Base-by-base conservation (phyloP, 1,140 invertebrate species). In the Calliphora vicina region DNA sequence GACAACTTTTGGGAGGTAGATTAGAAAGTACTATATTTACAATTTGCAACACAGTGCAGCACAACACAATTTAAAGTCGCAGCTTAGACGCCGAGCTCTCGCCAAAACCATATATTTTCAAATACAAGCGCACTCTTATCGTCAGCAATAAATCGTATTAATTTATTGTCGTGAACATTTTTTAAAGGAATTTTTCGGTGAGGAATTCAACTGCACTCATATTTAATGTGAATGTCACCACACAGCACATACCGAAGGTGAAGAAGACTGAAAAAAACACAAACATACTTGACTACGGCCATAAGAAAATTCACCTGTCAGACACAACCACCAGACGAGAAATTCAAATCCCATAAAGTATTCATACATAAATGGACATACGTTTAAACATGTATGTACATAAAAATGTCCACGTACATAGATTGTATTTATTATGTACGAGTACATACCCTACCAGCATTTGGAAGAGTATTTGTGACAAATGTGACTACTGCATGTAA, bases 91-190 rank as follows among this genome's bases (percentile, higher is more conserved):
- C 42, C 17, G 25, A 78, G 20, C 17, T 20, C 35, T 78, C 27
- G 15, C 73, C 50, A 57, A n/a, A 57, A n/a, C n/a, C 74, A 78
- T 78, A 78, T 78, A 78, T 78, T 78, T 23, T 43, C 29, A 13
- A 23, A 42, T 78, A 78, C 74, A 78, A 43, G 74, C 74, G 74
- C 74, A 78, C 35, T 78, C 87, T 87, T 88, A 88, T 88, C 87
- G 86, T 43, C 86, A 82, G 87, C 87, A 88, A 88, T 88, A 88
- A 88, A 88, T 88, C 86, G 86, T 86, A 88, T 88, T 88, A 88
- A 88, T 88, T 88, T 88, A 88, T 88, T 87, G 85, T 88, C 85
- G 87, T 85, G 86, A 86, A 86, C n/a, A 88, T 88, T 85, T 88
- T 88, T 85, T 80, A 85, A 42, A 78, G 74, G 74, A 78, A 78